A percentile compares a stretch with the other conserved stretches of the same genome.
These are phyloP conservation scores for Biston betularia DNA, from an alignment of 2,888 invertebrate species.

Conservation along the genomic window DNA sequence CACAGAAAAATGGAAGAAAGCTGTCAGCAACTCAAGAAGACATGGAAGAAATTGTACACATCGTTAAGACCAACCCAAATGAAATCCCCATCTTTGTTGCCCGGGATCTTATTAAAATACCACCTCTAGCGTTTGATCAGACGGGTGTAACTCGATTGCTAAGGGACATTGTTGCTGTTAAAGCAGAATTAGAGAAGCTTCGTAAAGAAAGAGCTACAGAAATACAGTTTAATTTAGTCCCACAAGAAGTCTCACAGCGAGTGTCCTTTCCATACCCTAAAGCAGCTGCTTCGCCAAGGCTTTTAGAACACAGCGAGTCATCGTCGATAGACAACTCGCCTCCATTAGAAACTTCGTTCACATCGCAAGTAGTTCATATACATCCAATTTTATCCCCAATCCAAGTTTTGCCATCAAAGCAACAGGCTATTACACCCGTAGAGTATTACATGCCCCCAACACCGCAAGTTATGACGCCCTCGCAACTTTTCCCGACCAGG, in stretches of 20 bases:
- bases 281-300: slow-evolving; percentile 5
- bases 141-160: slow-evolving; percentile 28
- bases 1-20: slow-evolving; percentile 25
- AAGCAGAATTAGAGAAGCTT: slow-evolving; percentile 28
- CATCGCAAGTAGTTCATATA: neutral
- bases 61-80: slow-evolving; percentile 6
- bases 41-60: slow-evolving; percentile 25
- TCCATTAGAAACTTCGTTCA: slow-evolving; percentile 7
- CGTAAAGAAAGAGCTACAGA: slow-evolving; percentile 8
- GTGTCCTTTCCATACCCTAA: slow-evolving; percentile 18
- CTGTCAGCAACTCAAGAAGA: slow-evolving; percentile 14
- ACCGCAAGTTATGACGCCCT: slow-evolving; percentile 13
- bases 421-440: slow-evolving; percentile 5
- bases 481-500: slow-evolving; percentile 4
- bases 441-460: slow-evolving; percentile 8
- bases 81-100: slow-evolving; percentile 28
- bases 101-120: slow-evolving; percentile 27
- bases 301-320: slow-evolving; percentile 8
- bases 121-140: slow-evolving; percentile 33
- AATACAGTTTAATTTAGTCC: slow-evolving; percentile 10
- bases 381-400: slow-evolving; percentile 9
- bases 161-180: slow-evolving; percentile 28
- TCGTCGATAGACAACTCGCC: slow-evolving; percentile 11
- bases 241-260: slow-evolving; percentile 9
- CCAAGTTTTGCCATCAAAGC: slow-evolving; percentile 11